A percentile compares a stretch with the other conserved stretches of the same genome.
These are phyloP conservation scores for Papilio demoleus DNA, from an alignment of 2,888 invertebrate genomes.

Conservation along the genomic window DNA sequence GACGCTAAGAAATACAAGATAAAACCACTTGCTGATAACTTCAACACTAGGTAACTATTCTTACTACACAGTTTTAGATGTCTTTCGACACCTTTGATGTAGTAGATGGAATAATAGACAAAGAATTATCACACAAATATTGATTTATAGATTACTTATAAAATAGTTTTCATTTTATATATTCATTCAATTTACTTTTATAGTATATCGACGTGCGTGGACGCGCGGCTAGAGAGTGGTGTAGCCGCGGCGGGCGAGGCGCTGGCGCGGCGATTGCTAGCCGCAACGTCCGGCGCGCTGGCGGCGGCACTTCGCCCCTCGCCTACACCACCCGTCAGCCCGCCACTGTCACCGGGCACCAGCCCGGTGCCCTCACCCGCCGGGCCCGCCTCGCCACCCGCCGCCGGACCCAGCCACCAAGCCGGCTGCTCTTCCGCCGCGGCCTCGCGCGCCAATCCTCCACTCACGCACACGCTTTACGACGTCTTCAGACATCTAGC, in stretches of 20 bases:
- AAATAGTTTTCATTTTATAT: no score
- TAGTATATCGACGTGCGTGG: conserved; percentile 73
- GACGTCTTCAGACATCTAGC: conserved; percentile 80
- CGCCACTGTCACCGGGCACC: conserved; percentile 47
- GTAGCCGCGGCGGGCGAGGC: conserved; percentile 91
- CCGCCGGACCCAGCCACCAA: conserved; percentile 58
- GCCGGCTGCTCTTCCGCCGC: conserved; percentile 52
- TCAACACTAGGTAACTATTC: conserved; percentile 60
- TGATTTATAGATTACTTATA: no score
- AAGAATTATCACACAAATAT: no score
- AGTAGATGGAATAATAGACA: background rate
- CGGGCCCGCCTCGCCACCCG: conserved; percentile 84
- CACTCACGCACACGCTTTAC: conserved; percentile 70
- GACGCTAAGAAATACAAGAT: conserved; percentile 73
- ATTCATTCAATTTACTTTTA: conserved; percentile 44
- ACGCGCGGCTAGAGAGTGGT: conserved; percentile 88
- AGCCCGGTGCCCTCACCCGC: conserved; percentile 59
- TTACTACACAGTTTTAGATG: background rate
- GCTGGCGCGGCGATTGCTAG: conserved; percentile 86
- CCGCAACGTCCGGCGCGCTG: conserved; percentile 51
- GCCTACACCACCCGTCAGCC: conserved; percentile 57
- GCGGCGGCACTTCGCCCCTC: conserved; percentile 86
- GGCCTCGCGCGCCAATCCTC: conserved; percentile 56
- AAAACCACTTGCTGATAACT: conserved; percentile 63
- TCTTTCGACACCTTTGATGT: background rate